A percentile compares a stretch with the other conserved stretches of the same genome.
Evolutionary conservation across 2,888 invertebrate species (phyloP).

Genomic region (Amblyjoppa proteus): DNA sequence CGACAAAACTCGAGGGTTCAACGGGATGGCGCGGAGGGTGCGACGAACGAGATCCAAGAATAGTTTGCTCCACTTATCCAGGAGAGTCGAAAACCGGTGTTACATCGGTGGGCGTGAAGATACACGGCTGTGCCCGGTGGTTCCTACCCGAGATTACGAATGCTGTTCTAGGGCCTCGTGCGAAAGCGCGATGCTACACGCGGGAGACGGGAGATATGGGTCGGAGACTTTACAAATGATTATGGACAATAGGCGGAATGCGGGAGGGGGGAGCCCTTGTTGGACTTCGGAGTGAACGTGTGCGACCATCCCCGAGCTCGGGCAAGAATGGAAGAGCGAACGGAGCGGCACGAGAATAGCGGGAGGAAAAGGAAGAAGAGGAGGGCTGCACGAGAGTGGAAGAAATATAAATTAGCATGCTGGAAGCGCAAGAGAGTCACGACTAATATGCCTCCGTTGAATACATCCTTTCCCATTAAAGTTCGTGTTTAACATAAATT

Average conservation of each 20-base stretch:
- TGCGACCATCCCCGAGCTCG: not conserved
- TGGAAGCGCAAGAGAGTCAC: conserved; percentile 48
- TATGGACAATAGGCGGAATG: conserved; percentile 32
- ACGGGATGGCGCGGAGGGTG: conserved; percentile 50
- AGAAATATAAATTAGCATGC: conserved; percentile 60
- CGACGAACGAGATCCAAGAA: conserved; percentile 63
- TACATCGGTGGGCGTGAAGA: conserved; percentile 48
- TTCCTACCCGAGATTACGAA: conserved; percentile 24
- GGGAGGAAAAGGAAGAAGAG: conserved; percentile 1
- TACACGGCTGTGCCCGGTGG: conserved; percentile 29
- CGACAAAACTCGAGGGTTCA: conserved; percentile 49
- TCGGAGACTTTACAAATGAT: conserved; percentile 38
- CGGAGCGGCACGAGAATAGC: conserved; percentile 17
- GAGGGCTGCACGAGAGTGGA: not conserved
- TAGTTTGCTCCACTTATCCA: conserved; percentile 70
- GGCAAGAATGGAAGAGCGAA: conserved; percentile 33
- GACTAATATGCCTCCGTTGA: conserved; percentile 58
- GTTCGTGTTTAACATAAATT: conserved; percentile 57
- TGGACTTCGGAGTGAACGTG: conserved; percentile 30
- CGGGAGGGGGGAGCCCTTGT: conserved; percentile 28
- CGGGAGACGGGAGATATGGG: conserved; percentile 41
- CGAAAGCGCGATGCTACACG: conserved; percentile 27
- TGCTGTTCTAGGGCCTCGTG: conserved; percentile 55
- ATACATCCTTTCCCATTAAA: conserved; percentile 53
- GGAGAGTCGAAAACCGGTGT: conserved; percentile 45